Percentiles rank a stretch among this genome's conserved stretches.
These are phyloP conservation scores for Stomorhina lunata DNA, from an alignment of 2,888 invertebrate species.

Conservation along the genomic window DNA sequence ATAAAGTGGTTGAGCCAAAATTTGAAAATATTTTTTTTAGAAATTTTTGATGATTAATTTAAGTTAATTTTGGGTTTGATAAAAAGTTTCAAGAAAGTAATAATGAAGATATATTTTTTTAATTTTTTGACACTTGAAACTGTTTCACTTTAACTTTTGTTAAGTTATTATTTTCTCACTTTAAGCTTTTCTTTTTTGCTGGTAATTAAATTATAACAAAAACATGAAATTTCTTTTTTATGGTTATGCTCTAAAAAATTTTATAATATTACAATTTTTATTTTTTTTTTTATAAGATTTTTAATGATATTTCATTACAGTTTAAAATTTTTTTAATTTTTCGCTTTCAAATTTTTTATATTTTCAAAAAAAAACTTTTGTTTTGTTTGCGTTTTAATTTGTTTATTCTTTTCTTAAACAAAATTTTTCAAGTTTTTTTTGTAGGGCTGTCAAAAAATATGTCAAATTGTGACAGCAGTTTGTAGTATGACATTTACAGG, in stretches of 20 bases:
- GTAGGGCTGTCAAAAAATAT: conserved; percentile 39
- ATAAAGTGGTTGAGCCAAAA: background rate
- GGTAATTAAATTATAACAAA: conserved; percentile 52
- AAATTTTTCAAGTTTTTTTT: conserved; percentile 7
- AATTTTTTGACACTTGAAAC: conserved; percentile 31
- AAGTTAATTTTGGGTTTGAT: background rate
- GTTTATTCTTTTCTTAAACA: background rate
- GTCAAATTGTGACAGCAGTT: conserved; percentile 23
- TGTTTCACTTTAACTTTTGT: conserved; percentile 41
- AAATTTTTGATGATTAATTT: background rate
- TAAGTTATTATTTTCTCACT: background rate
- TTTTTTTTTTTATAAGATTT: background rate
- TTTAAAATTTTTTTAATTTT: background rate
- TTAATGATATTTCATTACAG: conserved; percentile 28
- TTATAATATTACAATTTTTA: conserved; percentile 31
- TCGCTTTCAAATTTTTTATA: conserved; percentile 9
- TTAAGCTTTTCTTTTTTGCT: conserved; percentile 28
- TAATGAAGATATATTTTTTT: background rate
- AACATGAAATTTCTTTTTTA: conserved; percentile 49
- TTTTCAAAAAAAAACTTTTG: background rate
- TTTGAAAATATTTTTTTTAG: background rate
- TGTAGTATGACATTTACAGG: conserved; percentile 14
- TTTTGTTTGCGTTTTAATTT: conserved; percentile 9
- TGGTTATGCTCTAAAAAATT: conserved; percentile 58
- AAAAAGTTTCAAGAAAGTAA: background rate